These are phyloP conservation scores for Malthinus seriepunctatus DNA, from an alignment of 2,888 invertebrate species.

Conservation along the genomic window DNA sequence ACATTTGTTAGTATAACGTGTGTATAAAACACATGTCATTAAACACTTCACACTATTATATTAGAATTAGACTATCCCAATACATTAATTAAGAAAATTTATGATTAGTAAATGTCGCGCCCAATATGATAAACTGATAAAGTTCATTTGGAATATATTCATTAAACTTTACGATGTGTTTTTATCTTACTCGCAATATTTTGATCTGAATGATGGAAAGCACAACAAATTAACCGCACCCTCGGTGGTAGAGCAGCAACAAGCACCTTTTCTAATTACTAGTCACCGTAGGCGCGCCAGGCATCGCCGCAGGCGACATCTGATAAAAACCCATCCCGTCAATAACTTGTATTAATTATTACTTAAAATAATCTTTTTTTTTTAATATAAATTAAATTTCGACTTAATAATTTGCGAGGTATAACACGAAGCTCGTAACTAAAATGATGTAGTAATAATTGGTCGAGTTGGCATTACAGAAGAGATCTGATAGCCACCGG, in stretches of 20 bases:
- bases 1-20: neutral
- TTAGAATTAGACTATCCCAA: slow-evolving; percentile 35
- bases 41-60: slow-evolving; percentile 43
- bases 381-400: slow-evolving; percentile 16
- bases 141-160: slow-evolving; percentile 43
- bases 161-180: slow-evolving; percentile 46
- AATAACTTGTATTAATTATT: slow-evolving; percentile 18
- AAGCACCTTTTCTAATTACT: slow-evolving; percentile 42
- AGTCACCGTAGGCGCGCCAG: slow-evolving; percentile 30
- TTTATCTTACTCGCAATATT: slow-evolving; percentile 47
- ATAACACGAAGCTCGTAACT: slow-evolving; percentile 6
- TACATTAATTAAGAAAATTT: slow-evolving; percentile 48
- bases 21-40: slow-evolving; percentile 34
- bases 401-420: slow-evolving; percentile 4
- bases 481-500: slow-evolving; percentile 46
- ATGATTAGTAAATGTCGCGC: slow-evolving; percentile 45
- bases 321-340: slow-evolving; percentile 35
- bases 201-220: slow-evolving; percentile 39
- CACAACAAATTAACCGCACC: slow-evolving; percentile 44
- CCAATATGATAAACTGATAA: slow-evolving; percentile 46
- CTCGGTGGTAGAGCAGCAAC: slow-evolving; percentile 30
- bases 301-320: slow-evolving; percentile 32
- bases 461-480: slow-evolving; percentile 41
- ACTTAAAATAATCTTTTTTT: too few relatives aligned
- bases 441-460: slow-evolving; percentile 42